These are phyloP conservation scores for Cyrtodaria siliqua DNA, from an alignment of 2,888 invertebrate genomes.

Conservation along the genomic window DNA sequence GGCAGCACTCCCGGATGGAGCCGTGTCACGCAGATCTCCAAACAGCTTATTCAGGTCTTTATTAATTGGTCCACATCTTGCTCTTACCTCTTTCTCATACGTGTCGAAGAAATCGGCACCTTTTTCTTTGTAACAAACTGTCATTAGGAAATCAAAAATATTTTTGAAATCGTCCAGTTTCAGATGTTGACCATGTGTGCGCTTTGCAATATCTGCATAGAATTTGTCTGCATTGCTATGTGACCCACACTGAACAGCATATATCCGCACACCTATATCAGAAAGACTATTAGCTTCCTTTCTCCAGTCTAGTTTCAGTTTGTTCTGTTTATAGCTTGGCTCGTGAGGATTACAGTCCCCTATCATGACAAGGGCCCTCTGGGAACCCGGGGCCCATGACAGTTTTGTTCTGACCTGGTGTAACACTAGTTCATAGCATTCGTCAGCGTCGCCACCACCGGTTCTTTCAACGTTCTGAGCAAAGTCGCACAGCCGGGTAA, in stretches of 20 bases:
- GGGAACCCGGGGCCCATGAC: slow-evolving; percentile 81
- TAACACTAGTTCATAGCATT: slow-evolving; percentile 84
- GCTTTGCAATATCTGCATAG: slow-evolving; percentile 72
- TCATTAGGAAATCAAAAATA: slow-evolving; percentile 83
- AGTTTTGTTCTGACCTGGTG: slow-evolving; percentile 77
- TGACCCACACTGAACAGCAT: slow-evolving; percentile 67
- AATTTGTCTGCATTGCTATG: slow-evolving; percentile 59
- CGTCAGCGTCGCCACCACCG: slow-evolving; percentile 81
- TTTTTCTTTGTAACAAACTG: slow-evolving; percentile 82
- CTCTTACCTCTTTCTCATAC: slow-evolving; percentile 76
- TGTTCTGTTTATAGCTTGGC: slow-evolving; percentile 70
- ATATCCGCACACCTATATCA: slow-evolving; percentile 72
- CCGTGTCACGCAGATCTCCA: slow-evolving; percentile 59
- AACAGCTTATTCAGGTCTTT: slow-evolving; percentile 73
- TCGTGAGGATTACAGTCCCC: slow-evolving; percentile 83
- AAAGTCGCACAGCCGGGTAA: slow-evolving; percentile 66
- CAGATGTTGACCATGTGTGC: slow-evolving; percentile 78
- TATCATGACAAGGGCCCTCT: slow-evolving; percentile 81
- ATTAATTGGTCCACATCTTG: slow-evolving; percentile 61
- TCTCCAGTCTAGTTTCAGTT: slow-evolving; percentile 78
- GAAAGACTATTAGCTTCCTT: slow-evolving; percentile 70
- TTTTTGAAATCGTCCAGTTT: slow-evolving; percentile 77
- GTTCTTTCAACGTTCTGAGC: slow-evolving; percentile 72
- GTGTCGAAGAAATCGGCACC: slow-evolving; percentile 66
- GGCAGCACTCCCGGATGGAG: background rate